Base-by-base conservation (phyloP, 2,888 invertebrate genomes). In the Caenorhabditis angaria region DNA sequence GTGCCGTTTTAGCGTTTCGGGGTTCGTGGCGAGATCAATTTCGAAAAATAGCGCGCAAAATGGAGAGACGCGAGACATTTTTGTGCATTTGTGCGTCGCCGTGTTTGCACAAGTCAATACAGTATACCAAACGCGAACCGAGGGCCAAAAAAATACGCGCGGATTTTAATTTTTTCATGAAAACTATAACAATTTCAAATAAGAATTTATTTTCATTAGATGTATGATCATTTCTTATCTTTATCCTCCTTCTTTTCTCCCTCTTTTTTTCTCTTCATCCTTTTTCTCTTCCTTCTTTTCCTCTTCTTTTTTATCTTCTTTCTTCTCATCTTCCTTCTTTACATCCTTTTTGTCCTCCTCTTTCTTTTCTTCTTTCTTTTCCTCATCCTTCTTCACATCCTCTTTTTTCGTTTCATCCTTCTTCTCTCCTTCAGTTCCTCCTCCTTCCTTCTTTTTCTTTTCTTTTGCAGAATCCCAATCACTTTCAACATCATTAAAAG, bases 391-490 rank as follows among this genome's bases (percentile, higher is more conserved):
- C 12, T 14, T n/a, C 14, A 25, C 48, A 25, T 59, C 20, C 50
- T 59, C 50, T 25, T 51, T 8, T 24, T 24, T 25, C 51, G 20
- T 51, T 25, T 20, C 48, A 18, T 10, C 5, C 25, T 32, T 58
- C 47, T 41, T 47, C 22, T 32, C 12, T 18, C 14, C 24, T 20
- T 51, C 22, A 24, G 10, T 24, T 24, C 22, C 25, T 51, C 14
- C 14, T 8, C 8, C 51, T n/a, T 54, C 54, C 54, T 54, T 54
- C 25, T 54, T 28, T 28, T 54, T 28, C 53, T 61, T 61, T 20
- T 62, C 62, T 25, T 55, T 62, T 12, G 8, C 35, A 22, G 62
- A 62, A 41, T 62, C 62, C 62, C 62, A 62, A 47, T 62, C 62
- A 20, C 35, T 35, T 54, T 62, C 62, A 1, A 62, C 55, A 27